Evolutionary conservation across 2,797 vertebrate genomes (phyloP).

Genomic region (Pristis pectinata): DNA sequence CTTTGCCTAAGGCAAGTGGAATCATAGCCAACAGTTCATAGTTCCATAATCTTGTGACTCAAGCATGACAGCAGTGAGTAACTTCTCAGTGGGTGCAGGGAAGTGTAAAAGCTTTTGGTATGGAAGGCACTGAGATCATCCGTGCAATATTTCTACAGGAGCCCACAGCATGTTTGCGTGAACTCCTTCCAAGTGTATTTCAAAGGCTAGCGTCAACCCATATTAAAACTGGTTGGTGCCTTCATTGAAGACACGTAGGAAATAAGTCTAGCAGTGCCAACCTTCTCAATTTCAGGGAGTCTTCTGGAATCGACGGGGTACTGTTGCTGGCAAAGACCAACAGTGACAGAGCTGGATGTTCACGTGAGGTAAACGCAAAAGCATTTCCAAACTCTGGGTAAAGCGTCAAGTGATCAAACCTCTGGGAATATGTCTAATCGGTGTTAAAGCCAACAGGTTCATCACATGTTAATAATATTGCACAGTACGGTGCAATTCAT

Average conservation of each 20-base stretch:
- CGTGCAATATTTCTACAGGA: not conserved
- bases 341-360: not conserved
- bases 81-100: no score
- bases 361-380: not conserved
- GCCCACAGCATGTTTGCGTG: not conserved
- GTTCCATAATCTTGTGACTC: no score
- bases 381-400: not conserved
- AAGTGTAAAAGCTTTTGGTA: no score
- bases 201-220: not conserved
- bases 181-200: not conserved
- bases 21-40: no score
- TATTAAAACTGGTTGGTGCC: not conserved
- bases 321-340: not conserved
- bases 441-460: not conserved
- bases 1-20: no score
- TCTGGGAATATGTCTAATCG: not conserved
- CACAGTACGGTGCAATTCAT: not conserved
- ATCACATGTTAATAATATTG: not conserved
- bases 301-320: not conserved
- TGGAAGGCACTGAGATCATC: no score
- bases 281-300: not conserved
- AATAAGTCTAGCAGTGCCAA: no score
- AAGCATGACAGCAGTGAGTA: no score
- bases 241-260: not conserved
- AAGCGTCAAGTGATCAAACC: not conserved